Evolutionary conservation across 1,140 invertebrate genomes (phyloP).

Genomic region (Panagrolaimus sp.): DNA sequence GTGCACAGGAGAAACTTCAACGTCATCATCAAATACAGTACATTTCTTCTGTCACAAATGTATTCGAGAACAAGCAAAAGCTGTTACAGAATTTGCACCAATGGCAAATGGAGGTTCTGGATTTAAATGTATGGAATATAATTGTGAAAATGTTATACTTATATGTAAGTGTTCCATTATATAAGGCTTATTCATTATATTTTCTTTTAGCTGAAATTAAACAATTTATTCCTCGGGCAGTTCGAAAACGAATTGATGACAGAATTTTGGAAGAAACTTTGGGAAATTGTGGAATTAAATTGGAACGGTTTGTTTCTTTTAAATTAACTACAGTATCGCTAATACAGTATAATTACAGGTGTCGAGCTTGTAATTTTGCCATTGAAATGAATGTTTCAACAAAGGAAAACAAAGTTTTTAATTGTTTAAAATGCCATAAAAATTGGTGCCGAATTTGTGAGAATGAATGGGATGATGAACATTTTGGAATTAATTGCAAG

Average conservation of each 20-base stretch:
- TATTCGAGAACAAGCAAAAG: neutral
- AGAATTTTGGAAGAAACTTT: neutral
- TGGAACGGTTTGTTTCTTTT: neutral
- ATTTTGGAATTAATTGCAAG: neutral
- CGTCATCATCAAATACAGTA: too few relatives aligned
- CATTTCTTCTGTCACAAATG: neutral
- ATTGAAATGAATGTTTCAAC: neutral
- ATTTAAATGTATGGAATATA: conserved; percentile 7
- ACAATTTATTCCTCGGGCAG: neutral
- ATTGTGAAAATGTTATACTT: neutral
- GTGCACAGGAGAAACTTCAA: too few relatives aligned
- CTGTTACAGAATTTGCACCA: neutral
- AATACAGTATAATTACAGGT: too few relatives aligned
- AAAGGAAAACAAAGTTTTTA: neutral
- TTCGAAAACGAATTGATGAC: neutral
- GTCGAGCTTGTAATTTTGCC: neutral
- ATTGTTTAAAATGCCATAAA: neutral
- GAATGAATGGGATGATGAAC: conserved; percentile 7
- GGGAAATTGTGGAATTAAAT: neutral
- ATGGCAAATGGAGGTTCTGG: neutral
- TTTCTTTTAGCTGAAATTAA: neutral
- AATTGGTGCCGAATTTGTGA: neutral
- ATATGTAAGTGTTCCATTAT: neutral
- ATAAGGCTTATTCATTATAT: neutral
- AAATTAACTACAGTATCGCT: too few relatives aligned